These are phyloP conservation scores for Myotis daubentonii DNA, from an alignment of 2,797 vertebrate species.

Conservation along the genomic window DNA sequence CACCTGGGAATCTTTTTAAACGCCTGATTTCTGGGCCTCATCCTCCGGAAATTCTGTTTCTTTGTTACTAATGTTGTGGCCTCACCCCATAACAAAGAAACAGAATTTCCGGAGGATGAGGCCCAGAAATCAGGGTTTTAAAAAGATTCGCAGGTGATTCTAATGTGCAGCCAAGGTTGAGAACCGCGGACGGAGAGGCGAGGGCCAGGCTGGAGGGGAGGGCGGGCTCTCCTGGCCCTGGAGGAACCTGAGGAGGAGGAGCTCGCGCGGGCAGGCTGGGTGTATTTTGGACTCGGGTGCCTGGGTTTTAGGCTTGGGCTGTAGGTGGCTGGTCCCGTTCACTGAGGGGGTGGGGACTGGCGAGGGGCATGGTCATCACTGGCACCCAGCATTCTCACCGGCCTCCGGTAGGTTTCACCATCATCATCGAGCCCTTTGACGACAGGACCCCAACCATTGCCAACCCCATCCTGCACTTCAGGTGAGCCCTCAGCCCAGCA, in stretches of 20 bases:
- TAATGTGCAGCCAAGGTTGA: too few species aligned
- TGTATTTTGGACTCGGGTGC: background rate
- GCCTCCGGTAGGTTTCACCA: slow-evolving; percentile 90
- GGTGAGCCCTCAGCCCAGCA: slow-evolving; percentile 81
- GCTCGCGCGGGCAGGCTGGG: accelerated
- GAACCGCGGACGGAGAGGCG: background rate
- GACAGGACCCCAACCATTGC: slow-evolving; percentile 94
- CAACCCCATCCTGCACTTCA: slow-evolving; percentile 95
- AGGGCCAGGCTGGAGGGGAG: background rate
- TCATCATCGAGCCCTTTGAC: slow-evolving; percentile 96
- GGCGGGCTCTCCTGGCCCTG: accelerated
- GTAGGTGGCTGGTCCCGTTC: background rate
- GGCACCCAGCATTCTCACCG: accelerated
- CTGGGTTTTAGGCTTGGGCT: background rate
- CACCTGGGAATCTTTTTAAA: too few species aligned
- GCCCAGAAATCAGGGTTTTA: too few species aligned
- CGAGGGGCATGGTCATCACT: accelerated
- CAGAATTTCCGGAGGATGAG: too few species aligned
- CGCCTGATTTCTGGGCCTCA: too few species aligned
- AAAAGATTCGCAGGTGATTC: too few species aligned
- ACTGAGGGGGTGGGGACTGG: background rate
- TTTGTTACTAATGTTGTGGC: too few species aligned
- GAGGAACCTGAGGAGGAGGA: background rate
- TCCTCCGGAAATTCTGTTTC: too few species aligned
- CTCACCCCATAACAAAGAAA: too few species aligned